Conservation (phyloP, 2,888 invertebrate genomes). For the Odontocolon sp. region DNA sequence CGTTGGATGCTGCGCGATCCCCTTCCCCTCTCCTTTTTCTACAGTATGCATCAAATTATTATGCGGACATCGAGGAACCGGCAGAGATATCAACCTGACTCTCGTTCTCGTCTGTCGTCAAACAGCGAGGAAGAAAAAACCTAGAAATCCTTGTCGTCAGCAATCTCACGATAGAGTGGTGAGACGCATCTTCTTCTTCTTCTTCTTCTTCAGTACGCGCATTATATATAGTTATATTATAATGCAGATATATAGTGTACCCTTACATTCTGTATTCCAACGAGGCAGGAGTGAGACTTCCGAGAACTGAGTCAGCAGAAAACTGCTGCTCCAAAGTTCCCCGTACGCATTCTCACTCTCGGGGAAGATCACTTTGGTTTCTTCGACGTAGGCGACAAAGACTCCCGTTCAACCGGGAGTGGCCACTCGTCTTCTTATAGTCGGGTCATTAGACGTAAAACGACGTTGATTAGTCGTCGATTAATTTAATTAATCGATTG, state of each 20-base stretch:
- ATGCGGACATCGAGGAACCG: slow-evolving; percentile 12
- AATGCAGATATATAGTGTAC: background rate
- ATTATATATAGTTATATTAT: background rate
- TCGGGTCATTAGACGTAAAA: background rate
- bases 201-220: too few species aligned
- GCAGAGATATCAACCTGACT: slow-evolving; percentile 28
- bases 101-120: slow-evolving; percentile 8
- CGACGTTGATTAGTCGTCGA: background rate
- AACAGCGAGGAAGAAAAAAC: background rate
- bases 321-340: slow-evolving; percentile 18
- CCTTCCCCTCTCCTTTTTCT: background rate
- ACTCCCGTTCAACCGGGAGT: slow-evolving; percentile 19
- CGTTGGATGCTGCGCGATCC: background rate
- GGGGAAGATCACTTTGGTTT: background rate
- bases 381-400: slow-evolving; percentile 6
- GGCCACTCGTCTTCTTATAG: background rate
- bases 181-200: slow-evolving; percentile 38
- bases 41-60: slow-evolving; percentile 12
- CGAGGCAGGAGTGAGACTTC: slow-evolving; percentile 3
- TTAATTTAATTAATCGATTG: background rate
- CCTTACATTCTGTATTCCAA: slow-evolving; percentile 16
- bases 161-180: slow-evolving; percentile 47
- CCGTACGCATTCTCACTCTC: slow-evolving; percentile 1
- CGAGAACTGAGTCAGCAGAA: slow-evolving; percentile 48
- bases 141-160: slow-evolving; percentile 51